phyloP scores from a whole-genome alignment of 2,888 invertebrate species.

The Gandaritis pyraliata region DNA sequence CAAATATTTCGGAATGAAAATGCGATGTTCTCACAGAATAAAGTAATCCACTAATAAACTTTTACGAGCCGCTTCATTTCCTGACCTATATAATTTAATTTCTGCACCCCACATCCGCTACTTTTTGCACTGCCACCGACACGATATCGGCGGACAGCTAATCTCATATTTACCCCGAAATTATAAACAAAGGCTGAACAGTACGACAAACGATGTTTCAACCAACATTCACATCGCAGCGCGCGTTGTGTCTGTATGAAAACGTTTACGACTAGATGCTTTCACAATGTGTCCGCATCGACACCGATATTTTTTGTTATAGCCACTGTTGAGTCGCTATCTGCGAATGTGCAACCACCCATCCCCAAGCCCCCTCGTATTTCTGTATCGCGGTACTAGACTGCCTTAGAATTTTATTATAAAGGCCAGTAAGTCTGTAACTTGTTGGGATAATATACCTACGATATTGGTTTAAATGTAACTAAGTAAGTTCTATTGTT shows the following conservation, averaged over 20 bases:
- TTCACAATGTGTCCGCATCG: too few species aligned
- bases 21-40: constrained; percentile 18
- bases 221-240: too few species aligned
- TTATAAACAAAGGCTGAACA: too few species aligned
- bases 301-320: too few species aligned
- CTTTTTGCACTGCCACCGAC: too few species aligned
- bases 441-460: not conserved
- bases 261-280: too few species aligned
- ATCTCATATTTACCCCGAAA: too few species aligned
- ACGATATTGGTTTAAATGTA: not conserved
- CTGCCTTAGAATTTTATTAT: constrained; percentile 14
- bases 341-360: not conserved
- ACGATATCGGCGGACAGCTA: too few species aligned
- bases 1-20: constrained; percentile 16
- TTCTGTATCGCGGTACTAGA: constrained; percentile 16
- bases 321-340: too few species aligned
- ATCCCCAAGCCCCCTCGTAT: constrained; percentile 17
- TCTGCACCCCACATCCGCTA: constrained; percentile 21
- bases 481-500: too few species aligned
- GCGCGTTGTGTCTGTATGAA: too few species aligned
- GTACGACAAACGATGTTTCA: too few species aligned
- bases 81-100: constrained; percentile 33
- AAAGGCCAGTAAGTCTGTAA: not conserved
- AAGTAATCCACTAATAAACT: constrained; percentile 26
- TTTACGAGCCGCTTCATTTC: constrained; percentile 29